Evolutionary conservation across 1,140 invertebrate species (phyloP), one percentile per base, ranked within the genome.

Genomic region (Pachyrhynchus sulphureomaculatus): DNA sequence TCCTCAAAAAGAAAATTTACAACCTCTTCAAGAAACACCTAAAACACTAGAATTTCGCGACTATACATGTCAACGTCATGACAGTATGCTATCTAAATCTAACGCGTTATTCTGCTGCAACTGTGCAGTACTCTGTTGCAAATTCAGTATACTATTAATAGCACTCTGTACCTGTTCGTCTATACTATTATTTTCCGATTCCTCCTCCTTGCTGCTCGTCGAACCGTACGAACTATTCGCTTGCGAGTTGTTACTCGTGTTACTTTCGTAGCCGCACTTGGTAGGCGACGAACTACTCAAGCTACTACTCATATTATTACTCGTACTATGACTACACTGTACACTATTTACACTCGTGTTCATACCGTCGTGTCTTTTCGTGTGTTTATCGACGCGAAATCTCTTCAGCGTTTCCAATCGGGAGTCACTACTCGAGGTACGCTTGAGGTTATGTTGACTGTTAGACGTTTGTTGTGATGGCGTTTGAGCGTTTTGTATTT

Each of bases 161-260:
- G 88, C 88, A 62, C 85, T 87, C 72, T 89, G 87, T 33, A 90
- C 87, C 71, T 90, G 88, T 8, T 87, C 85, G 55, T 86, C 87
- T 37, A 90, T 87, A 60, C 86, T 82, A 58, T 82, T 85, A 42
- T 81, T 77, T 21, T 76, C 72, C 26, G 72, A 72, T 17, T 73
- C 73, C 5, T 68, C 73, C 55, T 72, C 62, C 33, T 67, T 62
- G 15, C 60, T 64, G n/a, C 62, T 44, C 15, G 36, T 48, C 24
- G 66, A 56, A 29, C 52, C 59, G 32, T 52, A 52, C 3, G 52
- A 47, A 20, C 44, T 62, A 29, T 57, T 49, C 32, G 55, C 60
- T 51, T 71, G 66, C 9, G 58, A 39, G 12, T 44, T 55, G n/a
- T n/a, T n/a, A n/a, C n/a, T n/a, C 23, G 53, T 33, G 26, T 48